Evolutionary conservation across 2,888 invertebrate species (phyloP), one percentile per base, ranked within the genome.

Genomic region (Synergus japonicus): DNA sequence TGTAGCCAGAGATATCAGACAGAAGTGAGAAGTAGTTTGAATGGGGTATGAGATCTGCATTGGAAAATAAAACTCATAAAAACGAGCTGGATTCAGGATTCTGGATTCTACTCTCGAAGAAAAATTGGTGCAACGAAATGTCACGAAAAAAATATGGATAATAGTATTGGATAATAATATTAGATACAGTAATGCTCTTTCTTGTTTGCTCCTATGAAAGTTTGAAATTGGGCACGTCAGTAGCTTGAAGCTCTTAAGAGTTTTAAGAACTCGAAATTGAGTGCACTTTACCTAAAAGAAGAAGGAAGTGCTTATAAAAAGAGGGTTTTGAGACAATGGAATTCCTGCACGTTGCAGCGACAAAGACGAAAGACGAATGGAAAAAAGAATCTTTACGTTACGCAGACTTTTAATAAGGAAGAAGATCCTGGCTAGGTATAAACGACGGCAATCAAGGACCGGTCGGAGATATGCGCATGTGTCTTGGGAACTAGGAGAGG

Each of bases 401-500:
- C 79, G 66, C 69, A 77, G 83, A 83, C 78, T 83, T 84, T 84
- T 84, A 84, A 84, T 84, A 84, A 84, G 84, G 81, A 80, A 66
- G 79, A 73, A 80, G 79, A 81, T 46, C 77, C 79, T 29, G 77
- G 65, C 81, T 77, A 81, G 77, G 78, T 81, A 82, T 83, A 83
- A 83, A 82, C 81, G 81, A 83, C 81, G 83, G 78, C 82, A 80
- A 81, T 81, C 76, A 78, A 77, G 80, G 80, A 78, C 79, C 80
- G 80, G 79, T 77, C 73, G 80, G 78, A 79, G 82, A 79, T 81
- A 81, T 81, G 81, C 81, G 80, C 79, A 79, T 81, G 78, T 81
- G 81, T 82, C 84, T 82, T 80, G 82, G 81, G 83, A 83, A 78
- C 79, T 82, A 85, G 83, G 82, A 79, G 83, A 85, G 85, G 88